Base-by-base conservation (phyloP, 2,888 invertebrate species). In the Eubasilissa splendida region DNA sequence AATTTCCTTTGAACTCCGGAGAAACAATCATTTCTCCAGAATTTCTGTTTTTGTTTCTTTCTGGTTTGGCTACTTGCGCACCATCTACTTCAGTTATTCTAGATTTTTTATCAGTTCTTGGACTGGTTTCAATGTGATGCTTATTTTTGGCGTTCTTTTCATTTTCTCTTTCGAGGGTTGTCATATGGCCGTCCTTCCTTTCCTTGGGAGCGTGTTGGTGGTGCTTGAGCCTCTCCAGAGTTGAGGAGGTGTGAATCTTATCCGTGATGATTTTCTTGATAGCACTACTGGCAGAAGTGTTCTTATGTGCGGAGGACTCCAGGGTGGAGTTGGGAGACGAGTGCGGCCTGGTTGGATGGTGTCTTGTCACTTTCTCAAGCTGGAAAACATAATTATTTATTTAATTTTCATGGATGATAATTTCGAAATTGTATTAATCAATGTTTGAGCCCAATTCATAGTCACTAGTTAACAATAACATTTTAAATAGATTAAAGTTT, bases 231-330 rank as follows among this genome's bases (percentile, higher is more conserved):
- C 90, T 87, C 85, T 91, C 91, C 58, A 90, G 85, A 0, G 90
- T 90, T 0, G 90, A 88, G 2, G 88, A 88, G 11, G 89, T 88
- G 76, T 89, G 89, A 56, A 91, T 90, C 80, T 90, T 90, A 11
- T 91, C 91, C 76, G 90, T 87, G 82, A 90, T 88, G 42, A 90
- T 90, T 85, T 91, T 91, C 85, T 91, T 91, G 82, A 90, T 90
- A 33, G 89, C 90, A 52, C 87, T 86, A 52, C 81, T 74, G 31
- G 78, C 80, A 3, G 83, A 83, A 82, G 90, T 91, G 22, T 86
- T 86, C 85, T 90, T 91, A 86, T 91, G 90, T 31, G 90, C 84
- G 0, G 90, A 81, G 10, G 84, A 70, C 54, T 83, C 83, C n/a
- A 84, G 73, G 12, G 83, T 90, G 0, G 90, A 91, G 84, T 90